phyloP scores from a whole-genome alignment of 2,797 vertebrate genomes.

The Holocentrus rufus region DNA sequence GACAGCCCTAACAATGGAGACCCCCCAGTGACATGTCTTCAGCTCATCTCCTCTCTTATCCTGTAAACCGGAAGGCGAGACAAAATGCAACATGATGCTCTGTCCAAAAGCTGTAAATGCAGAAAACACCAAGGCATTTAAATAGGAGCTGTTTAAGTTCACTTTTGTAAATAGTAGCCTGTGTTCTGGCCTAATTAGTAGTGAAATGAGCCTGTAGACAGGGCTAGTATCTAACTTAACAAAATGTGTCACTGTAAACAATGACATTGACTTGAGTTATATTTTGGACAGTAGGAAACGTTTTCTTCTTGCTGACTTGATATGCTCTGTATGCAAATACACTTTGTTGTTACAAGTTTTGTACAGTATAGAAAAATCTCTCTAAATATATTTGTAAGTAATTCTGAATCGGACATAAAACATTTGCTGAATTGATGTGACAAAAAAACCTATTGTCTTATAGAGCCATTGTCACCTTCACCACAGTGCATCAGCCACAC shows the following conservation, averaged over 20 bases:
- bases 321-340: too few relatives aligned
- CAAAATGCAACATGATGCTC: conserved; percentile 8
- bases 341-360: too few relatives aligned
- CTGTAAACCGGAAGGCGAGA: neutral
- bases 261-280: too few relatives aligned
- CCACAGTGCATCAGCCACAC: conserved; percentile 15
- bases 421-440: neutral
- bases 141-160: neutral
- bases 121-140: neutral
- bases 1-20: conserved; percentile 36
- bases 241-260: too few relatives aligned
- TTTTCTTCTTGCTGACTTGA: too few relatives aligned
- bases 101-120: conserved; percentile 4
- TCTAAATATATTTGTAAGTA: neutral
- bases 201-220: too few relatives aligned
- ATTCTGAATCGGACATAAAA: too few relatives aligned
- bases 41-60: conserved; percentile 27
- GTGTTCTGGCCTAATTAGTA: neutral
- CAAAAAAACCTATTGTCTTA: conserved; percentile 30
- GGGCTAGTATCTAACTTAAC: too few relatives aligned
- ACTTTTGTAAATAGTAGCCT: neutral
- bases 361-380: neutral
- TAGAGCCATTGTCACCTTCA: conserved; percentile 55
- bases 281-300: too few relatives aligned
- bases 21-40: conserved; percentile 30